A percentile compares a stretch with the other conserved stretches of the same genome.
Conservation (phyloP, 1,140 invertebrate species). For the Cecropterus lyciades region DNA sequence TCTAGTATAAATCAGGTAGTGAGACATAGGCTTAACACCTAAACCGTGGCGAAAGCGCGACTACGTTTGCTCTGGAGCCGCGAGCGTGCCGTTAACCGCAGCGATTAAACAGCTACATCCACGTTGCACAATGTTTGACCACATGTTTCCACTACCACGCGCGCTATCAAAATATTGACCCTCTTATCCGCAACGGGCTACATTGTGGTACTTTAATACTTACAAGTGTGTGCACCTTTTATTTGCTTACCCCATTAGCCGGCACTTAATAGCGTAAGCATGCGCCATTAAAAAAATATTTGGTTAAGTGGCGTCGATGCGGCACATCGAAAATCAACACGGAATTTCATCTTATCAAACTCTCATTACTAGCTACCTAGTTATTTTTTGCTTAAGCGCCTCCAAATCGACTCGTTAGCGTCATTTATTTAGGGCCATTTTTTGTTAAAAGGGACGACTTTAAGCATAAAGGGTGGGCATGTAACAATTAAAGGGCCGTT, state of each 20-base stretch:
- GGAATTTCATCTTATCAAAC: slow-evolving; percentile 65
- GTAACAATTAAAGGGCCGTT: slow-evolving; percentile 75
- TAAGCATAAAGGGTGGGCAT: slow-evolving; percentile 71
- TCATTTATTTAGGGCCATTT: slow-evolving; percentile 75
- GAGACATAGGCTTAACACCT: background rate
- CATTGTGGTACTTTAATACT: slow-evolving; percentile 69
- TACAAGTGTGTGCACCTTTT: slow-evolving; percentile 66
- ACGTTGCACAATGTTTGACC: slow-evolving; percentile 77
- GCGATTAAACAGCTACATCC: slow-evolving; percentile 65
- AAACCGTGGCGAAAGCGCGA: slow-evolving; percentile 56
- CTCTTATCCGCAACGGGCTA: slow-evolving; percentile 70
- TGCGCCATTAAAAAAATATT: slow-evolving; percentile 74
- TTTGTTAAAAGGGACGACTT: slow-evolving; percentile 65
- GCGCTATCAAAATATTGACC: slow-evolving; percentile 82
- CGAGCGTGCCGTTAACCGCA: slow-evolving; percentile 56
- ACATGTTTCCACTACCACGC: slow-evolving; percentile 74
- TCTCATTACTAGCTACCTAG: slow-evolving; percentile 63
- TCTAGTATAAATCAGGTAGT: background rate
- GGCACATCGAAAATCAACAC: slow-evolving; percentile 49
- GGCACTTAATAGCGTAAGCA: slow-evolving; percentile 68
- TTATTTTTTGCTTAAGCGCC: slow-evolving; percentile 54
- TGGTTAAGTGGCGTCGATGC: slow-evolving; percentile 54
- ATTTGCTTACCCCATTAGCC: slow-evolving; percentile 76
- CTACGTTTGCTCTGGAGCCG: slow-evolving; percentile 60
- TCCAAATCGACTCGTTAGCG: slow-evolving; percentile 59